Conservation (phyloP, 1,140 invertebrate species). For the Drosophila insularis region DNA sequence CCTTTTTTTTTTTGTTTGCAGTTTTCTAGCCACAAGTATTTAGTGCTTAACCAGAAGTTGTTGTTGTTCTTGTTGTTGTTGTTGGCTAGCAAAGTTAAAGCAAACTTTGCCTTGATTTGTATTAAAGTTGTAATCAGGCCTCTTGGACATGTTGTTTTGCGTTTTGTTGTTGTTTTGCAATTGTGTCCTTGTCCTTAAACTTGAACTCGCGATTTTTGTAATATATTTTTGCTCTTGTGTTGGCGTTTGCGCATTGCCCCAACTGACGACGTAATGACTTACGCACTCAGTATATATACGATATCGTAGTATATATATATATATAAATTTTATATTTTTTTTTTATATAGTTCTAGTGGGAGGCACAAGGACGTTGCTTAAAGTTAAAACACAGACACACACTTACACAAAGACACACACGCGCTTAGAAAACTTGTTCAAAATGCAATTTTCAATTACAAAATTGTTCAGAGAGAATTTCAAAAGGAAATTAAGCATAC, state of each 20-base stretch:
- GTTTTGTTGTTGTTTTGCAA: slow-evolving; percentile 27
- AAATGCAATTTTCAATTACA: slow-evolving; percentile 2
- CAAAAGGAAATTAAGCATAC: slow-evolving; percentile 35
- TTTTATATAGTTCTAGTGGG: slow-evolving; percentile 32
- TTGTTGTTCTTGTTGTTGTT: background rate
- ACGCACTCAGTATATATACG: slow-evolving; percentile 53
- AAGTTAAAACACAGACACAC: slow-evolving; percentile 27
- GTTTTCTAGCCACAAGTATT: background rate
- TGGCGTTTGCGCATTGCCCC: slow-evolving; percentile 65
- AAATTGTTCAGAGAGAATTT: background rate
- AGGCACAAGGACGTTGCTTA: slow-evolving; percentile 70
- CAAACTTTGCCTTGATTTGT: slow-evolving; percentile 21
- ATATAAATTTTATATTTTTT: slow-evolving; percentile 28
- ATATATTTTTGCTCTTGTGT: slow-evolving; percentile 5
- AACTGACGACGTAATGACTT: slow-evolving; percentile 74
- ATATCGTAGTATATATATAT: slow-evolving; percentile 22
- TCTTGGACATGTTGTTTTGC: slow-evolving; percentile 39
- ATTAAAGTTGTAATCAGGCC: slow-evolving; percentile 49
- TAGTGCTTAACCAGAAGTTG: slow-evolving; percentile 7
- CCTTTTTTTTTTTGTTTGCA: background rate
- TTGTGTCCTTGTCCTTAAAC: slow-evolving; percentile 62
- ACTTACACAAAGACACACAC: background rate
- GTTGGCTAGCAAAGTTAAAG: slow-evolving; percentile 5
- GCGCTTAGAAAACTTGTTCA: slow-evolving; percentile 6
- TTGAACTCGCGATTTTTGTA: slow-evolving; percentile 59